Percentiles rank a stretch among this genome's conserved stretches.
Evolutionary conservation across 2,113 vertebrate genomes (phyloP).

Genomic region (Silurus meridionalis): DNA sequence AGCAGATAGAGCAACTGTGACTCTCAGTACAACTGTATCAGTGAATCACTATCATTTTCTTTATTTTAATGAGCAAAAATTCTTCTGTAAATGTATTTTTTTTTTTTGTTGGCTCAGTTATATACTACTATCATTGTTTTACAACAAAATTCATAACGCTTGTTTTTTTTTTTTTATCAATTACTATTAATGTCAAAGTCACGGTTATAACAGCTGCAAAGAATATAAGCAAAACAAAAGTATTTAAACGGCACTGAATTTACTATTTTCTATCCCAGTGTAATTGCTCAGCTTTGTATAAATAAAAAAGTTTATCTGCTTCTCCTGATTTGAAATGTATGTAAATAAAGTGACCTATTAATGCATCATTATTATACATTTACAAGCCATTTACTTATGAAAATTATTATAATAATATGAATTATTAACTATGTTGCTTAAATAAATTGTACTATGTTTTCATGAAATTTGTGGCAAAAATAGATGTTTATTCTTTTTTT

Average conservation of each 20-base stretch:
- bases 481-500: neutral
- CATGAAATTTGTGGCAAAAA: no score
- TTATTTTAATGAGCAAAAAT: neutral
- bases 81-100: no score
- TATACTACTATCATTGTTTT: neutral
- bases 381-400: neutral
- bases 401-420: neutral
- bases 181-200: neutral
- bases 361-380: neutral
- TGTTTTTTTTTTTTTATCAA: neutral
- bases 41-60: neutral
- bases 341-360: neutral
- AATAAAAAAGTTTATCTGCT: neutral
- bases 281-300: neutral
- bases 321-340: neutral
- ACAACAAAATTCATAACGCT: neutral
- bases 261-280: neutral
- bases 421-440: neutral
- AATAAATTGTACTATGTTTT: neutral
- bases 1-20: slow-evolving; percentile 57
- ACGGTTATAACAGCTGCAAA: neutral
- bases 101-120: neutral
- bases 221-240: neutral
- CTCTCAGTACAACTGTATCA: neutral
- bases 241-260: neutral